phyloP scores from a whole-genome alignment of 2,888 invertebrate genomes.

The Anodontia alba region DNA sequence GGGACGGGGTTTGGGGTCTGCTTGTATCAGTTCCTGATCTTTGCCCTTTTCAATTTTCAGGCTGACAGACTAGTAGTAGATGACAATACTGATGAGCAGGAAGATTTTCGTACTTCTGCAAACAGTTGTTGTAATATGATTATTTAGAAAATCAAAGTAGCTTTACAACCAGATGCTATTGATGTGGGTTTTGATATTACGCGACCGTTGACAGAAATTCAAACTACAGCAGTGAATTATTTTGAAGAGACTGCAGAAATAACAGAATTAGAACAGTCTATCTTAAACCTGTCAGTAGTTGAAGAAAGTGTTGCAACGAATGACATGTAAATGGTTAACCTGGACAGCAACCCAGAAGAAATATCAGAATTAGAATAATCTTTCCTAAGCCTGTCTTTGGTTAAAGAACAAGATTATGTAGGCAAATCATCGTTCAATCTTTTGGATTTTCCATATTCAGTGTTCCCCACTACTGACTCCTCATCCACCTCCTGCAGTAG shows the following conservation, averaged over 20 bases:
- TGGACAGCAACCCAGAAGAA: neutral
- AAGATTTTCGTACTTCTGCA: neutral
- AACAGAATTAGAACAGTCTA: neutral
- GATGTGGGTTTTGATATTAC: neutral
- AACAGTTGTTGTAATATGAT: neutral
- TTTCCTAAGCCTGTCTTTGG: neutral
- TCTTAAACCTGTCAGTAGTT: neutral
- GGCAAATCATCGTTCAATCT: neutral
- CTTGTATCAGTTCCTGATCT: too few relatives aligned
- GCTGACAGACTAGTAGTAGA: neutral
- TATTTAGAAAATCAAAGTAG: neutral
- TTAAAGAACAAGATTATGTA: neutral
- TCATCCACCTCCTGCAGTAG: neutral
- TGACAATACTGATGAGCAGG: neutral
- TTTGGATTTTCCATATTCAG: conserved; percentile 4
- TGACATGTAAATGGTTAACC: neutral
- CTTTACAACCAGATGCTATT: neutral
- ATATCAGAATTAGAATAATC: neutral
- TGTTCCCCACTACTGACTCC: neutral
- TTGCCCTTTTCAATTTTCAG: too few relatives aligned
- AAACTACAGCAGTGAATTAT: neutral
- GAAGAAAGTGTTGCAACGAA: neutral
- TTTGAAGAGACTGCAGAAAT: neutral
- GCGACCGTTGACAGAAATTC: neutral
- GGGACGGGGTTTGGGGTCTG: too few relatives aligned